Evolutionary conservation across 92 coral and sea anemone species (phyloP).

Genomic region (Meandrina meandrites): DNA sequence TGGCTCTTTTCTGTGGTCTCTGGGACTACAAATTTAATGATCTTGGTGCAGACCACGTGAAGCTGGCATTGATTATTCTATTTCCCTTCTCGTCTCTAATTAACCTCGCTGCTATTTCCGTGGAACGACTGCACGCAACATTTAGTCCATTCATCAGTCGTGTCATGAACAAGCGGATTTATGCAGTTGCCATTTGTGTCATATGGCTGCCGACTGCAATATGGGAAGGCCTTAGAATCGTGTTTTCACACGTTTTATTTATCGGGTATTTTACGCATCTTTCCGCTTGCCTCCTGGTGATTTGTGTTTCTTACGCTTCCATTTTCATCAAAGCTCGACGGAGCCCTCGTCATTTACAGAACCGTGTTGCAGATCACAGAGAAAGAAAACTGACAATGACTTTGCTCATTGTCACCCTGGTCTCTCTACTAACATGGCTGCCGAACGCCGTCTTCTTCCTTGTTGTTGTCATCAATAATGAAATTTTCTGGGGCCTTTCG

Average conservation of each 20-base stretch:
- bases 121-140: slow-evolving; percentile 5
- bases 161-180: not conserved
- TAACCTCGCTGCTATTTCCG: not conserved
- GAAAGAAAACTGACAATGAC: slow-evolving; percentile 2
- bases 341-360: not conserved
- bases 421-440: not conserved
- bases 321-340: not conserved
- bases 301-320: not conserved
- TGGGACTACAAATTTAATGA: not conserved
- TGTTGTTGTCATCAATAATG: not conserved
- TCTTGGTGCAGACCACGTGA: not conserved
- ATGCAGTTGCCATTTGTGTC: not conserved
- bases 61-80: not conserved
- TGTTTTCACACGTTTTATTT: not conserved
- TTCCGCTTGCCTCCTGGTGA: not conserved
- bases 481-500: not conserved
- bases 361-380: not conserved
- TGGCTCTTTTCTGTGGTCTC: not conserved
- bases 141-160: not conserved
- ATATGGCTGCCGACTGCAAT: not conserved
- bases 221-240: slow-evolving; percentile 8
- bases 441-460: not conserved
- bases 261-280: not conserved
- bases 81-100: not conserved
- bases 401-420: not conserved